Evolutionary conservation across 2,888 invertebrate species (phyloP).

Genomic region (Acronicta psi): DNA sequence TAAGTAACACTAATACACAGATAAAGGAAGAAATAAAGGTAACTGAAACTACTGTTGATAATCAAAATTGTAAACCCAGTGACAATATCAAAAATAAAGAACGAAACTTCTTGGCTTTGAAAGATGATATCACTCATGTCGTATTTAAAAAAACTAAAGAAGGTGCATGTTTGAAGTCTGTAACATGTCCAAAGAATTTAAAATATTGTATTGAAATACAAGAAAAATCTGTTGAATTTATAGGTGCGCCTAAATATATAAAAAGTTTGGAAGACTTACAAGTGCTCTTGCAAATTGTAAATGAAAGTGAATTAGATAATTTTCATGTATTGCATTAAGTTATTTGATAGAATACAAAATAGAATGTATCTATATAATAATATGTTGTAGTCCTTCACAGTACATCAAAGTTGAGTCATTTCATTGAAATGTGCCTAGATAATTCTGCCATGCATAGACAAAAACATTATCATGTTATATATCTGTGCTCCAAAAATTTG

Average conservation of each 20-base stretch:
- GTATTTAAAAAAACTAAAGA: constrained; percentile 78
- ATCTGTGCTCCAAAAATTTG: not conserved
- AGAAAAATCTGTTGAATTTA: constrained; percentile 79
- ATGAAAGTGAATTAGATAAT: constrained; percentile 81
- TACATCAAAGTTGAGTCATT: constrained; percentile 51
- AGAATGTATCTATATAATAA: constrained; percentile 45
- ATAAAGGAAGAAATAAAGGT: constrained; percentile 40
- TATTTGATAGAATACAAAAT: constrained; percentile 47
- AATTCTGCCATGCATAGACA: constrained; percentile 11
- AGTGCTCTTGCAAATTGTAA: constrained; percentile 86
- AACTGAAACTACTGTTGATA: constrained; percentile 48
- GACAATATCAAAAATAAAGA: constrained; percentile 46
- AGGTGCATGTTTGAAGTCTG: constrained; percentile 76
- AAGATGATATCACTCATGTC: constrained; percentile 72
- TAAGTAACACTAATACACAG: constrained; percentile 24
- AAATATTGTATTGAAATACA: constrained; percentile 81
- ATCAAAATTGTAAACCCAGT: constrained; percentile 49
- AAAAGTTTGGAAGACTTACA: constrained; percentile 82
- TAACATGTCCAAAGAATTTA: constrained; percentile 82
- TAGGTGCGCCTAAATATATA: constrained; percentile 85
- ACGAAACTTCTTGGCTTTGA: constrained; percentile 48
- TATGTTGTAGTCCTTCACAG: constrained; percentile 47
- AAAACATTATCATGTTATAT: constrained; percentile 17
- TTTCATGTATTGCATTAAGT: constrained; percentile 79
- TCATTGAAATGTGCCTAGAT: constrained; percentile 53